Conservation (phyloP, 1,140 invertebrate species). For the Drosophila carrolli region DNA sequence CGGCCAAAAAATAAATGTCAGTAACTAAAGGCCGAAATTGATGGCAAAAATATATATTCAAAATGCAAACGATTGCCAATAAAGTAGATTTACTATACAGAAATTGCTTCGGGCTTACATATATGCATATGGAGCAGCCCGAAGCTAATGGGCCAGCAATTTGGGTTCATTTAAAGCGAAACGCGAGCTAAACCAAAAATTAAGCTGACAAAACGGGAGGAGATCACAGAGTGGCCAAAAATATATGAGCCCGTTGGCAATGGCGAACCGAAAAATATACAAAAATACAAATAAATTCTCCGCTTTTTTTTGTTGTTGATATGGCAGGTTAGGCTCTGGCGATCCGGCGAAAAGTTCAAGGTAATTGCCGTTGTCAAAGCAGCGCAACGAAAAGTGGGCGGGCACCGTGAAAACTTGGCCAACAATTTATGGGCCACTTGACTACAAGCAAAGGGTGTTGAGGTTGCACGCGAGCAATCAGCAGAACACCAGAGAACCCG, state of each 20-base stretch:
- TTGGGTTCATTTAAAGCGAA: slow-evolving; percentile 77
- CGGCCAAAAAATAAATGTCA: slow-evolving; percentile 79
- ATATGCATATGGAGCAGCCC: slow-evolving; percentile 56
- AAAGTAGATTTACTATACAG: slow-evolving; percentile 66
- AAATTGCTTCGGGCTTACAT: slow-evolving; percentile 12
- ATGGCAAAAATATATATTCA: slow-evolving; percentile 77
- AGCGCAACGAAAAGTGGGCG: slow-evolving; percentile 79
- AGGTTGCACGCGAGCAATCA: slow-evolving; percentile 80
- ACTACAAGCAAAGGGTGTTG: slow-evolving; percentile 83
- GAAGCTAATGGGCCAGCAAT: slow-evolving; percentile 71
- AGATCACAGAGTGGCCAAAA: slow-evolving; percentile 13
- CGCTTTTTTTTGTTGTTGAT: background rate
- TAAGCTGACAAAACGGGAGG: slow-evolving; percentile 69
- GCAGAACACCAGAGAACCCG: slow-evolving; percentile 31
- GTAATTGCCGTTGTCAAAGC: slow-evolving; percentile 83
- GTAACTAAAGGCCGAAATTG: slow-evolving; percentile 57
- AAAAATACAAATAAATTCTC: slow-evolving; percentile 72
- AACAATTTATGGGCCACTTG: slow-evolving; percentile 83
- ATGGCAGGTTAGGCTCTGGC: slow-evolving; percentile 9
- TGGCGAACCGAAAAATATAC: slow-evolving; percentile 27
- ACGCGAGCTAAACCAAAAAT: slow-evolving; percentile 72
- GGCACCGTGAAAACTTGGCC: slow-evolving; percentile 70
- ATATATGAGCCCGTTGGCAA: slow-evolving; percentile 27
- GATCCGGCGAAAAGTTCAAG: slow-evolving; percentile 67
- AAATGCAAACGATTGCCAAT: slow-evolving; percentile 78